Conservation (phyloP, 2,888 invertebrate genomes). For the Hirudinaria manillensis region DNA sequence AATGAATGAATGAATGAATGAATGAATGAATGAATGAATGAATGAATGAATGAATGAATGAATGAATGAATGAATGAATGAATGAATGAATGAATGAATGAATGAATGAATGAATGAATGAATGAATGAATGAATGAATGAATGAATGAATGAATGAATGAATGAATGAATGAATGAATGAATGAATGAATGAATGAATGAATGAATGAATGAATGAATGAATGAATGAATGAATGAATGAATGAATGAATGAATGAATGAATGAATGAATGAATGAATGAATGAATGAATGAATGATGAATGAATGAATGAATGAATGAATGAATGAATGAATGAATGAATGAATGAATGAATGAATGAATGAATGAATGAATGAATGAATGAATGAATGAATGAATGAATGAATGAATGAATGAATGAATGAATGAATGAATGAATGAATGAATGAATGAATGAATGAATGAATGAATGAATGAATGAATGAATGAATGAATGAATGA, state of each 20-base stretch:
- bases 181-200: not conserved
- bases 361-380: constrained; percentile 12
- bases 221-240: not conserved
- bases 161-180: not conserved
- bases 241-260: too few species aligned
- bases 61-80: too few species aligned
- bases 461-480: too few species aligned
- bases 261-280: too few species aligned
- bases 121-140: not conserved
- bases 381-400: not conserved
- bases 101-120: not conserved
- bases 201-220: not conserved
- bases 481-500: too few species aligned
- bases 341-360: not conserved
- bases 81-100: not conserved
- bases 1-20: not conserved
- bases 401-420: not conserved
- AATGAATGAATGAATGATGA: too few species aligned
- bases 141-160: not conserved
- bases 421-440: not conserved
- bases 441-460: not conserved
- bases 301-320: too few species aligned
- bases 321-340: not conserved
- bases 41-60: too few species aligned
- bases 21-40: too few species aligned